These are phyloP conservation scores for Dasypus novemcinctus DNA, from an alignment of 2,113 vertebrate genomes.

Conservation along the genomic window DNA sequence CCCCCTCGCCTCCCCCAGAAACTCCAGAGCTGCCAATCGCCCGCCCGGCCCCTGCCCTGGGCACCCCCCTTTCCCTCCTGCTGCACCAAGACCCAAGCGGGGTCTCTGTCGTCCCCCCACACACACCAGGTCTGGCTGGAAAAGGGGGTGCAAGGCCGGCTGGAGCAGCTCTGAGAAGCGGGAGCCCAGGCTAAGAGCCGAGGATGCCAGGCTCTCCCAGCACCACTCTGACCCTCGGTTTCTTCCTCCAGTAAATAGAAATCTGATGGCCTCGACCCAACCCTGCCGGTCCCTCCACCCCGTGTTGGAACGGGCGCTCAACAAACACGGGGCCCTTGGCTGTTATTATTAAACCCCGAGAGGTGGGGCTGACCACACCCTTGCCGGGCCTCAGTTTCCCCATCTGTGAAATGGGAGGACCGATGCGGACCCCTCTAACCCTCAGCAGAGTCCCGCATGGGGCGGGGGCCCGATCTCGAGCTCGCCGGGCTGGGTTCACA, in stretches of 20 bases:
- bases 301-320: not conserved
- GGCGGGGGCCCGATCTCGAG: not conserved
- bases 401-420: not conserved
- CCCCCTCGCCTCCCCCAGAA: not conserved
- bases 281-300: not conserved
- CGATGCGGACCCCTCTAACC: not conserved
- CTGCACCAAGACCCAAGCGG: not conserved
- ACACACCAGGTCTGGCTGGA: no score
- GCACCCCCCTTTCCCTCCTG: not conserved
- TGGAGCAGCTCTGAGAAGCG: not conserved
- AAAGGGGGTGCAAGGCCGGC: not conserved
- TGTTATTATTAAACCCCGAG: not conserved
- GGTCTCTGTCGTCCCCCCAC: not conserved
- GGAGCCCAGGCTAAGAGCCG: not conserved
- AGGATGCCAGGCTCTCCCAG: not conserved
- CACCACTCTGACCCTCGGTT: not conserved
- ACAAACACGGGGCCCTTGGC: not conserved
- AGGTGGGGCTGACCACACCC: not conserved
- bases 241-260: not conserved
- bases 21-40: not conserved
- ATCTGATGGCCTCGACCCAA: rapidly evolving
- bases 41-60: not conserved
- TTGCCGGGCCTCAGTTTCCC: rapidly evolving
- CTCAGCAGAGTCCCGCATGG: no score
- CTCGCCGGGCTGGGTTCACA: not conserved